These are phyloP conservation scores for Drosophila macrothrix DNA, from an alignment of 2,888 invertebrate genomes.

Conservation along the genomic window DNA sequence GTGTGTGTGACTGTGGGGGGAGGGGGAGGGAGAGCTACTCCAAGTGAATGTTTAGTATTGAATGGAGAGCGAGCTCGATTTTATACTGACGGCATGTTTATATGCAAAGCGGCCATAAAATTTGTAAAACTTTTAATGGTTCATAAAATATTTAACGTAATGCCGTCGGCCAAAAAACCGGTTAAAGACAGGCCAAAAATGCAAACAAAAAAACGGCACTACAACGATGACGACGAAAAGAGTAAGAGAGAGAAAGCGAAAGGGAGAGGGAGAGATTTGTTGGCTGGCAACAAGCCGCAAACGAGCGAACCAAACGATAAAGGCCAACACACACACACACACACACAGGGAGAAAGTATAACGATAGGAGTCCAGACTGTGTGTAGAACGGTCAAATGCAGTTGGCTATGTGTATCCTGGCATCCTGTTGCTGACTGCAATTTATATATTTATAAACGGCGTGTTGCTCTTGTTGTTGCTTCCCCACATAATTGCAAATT, in stretches of 20 bases:
- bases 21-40: neutral
- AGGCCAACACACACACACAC: conserved; percentile 5
- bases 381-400: conserved; percentile 10
- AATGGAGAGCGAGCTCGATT: conserved; percentile 51
- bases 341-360: neutral
- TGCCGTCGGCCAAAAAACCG: conserved; percentile 69
- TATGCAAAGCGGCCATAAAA: conserved; percentile 81
- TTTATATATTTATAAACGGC: conserved; percentile 50
- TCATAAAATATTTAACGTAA: conserved; percentile 82
- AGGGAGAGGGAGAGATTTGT: conserved; percentile 63
- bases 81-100: conserved; percentile 42
- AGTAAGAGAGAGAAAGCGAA: neutral
- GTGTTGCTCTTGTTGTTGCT: conserved; percentile 3
- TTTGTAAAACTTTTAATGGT: conserved; percentile 82
- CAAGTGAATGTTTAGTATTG: conserved; percentile 31
- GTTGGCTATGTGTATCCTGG: conserved; percentile 13
- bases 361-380: conserved; percentile 5
- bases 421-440: conserved; percentile 41
- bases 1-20: neutral
- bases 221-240: conserved; percentile 21
- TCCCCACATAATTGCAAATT: conserved; percentile 75
- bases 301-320: conserved; percentile 56
- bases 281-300: conserved; percentile 76
- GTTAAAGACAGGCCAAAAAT: conserved; percentile 70
- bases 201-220: conserved; percentile 20